Conservation (phyloP, 2,797 vertebrate genomes). For the Gymnothorax javanicus region DNA sequence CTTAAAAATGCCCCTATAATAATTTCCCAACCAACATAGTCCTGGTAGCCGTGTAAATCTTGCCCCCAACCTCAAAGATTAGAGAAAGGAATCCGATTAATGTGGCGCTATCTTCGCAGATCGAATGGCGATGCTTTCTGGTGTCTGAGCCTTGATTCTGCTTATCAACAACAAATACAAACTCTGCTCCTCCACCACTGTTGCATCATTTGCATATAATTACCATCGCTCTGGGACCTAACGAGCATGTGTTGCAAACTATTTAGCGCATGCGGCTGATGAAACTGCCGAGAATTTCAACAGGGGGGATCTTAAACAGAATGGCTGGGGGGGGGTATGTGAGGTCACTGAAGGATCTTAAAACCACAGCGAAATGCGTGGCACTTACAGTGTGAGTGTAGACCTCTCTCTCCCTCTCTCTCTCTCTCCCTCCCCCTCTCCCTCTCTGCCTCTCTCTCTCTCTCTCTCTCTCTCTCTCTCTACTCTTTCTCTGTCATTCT, state of each 20-base stretch:
- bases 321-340: neutral
- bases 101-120: conserved; percentile 3
- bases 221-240: conserved; percentile 40
- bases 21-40: neutral
- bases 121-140: conserved; percentile 12
- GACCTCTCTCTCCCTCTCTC: neutral
- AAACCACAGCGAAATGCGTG: neutral
- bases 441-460: neutral
- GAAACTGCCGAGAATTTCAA: neutral
- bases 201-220: conserved; percentile 38
- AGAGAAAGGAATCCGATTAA: conserved; percentile 18
- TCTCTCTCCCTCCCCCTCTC: neutral
- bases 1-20: conserved; percentile 27
- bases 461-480: too few species aligned
- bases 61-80: conserved; percentile 15
- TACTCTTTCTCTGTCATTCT: too few species aligned
- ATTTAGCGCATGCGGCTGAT: conserved; percentile 43
- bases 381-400: neutral
- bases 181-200: neutral
- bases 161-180: conserved; percentile 40
- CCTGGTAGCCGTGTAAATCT: conserved; percentile 10
- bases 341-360: neutral
- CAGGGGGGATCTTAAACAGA: neutral
- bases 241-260: conserved; percentile 47
- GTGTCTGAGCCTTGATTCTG: conserved; percentile 29